Conservation (phyloP, 2,888 invertebrate species). For the Xiphydria camelus region DNA sequence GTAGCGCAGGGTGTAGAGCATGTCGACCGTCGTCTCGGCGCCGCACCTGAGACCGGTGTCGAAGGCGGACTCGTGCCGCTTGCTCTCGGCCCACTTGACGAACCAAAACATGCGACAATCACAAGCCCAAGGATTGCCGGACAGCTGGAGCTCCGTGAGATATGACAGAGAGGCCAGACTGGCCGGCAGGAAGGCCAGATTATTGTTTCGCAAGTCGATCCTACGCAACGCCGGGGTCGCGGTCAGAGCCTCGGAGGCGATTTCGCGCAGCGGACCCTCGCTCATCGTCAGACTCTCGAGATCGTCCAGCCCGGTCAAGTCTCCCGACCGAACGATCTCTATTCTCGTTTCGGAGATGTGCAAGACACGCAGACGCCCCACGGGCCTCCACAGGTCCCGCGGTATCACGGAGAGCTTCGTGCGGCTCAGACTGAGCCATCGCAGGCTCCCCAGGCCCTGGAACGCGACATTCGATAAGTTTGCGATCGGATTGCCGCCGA, state of each 20-base stretch:
- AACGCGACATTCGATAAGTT: constrained; percentile 67
- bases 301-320: constrained; percentile 67
- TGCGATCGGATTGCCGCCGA: constrained; percentile 65
- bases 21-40: constrained; percentile 62
- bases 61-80: constrained; percentile 56
- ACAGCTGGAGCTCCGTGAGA: constrained; percentile 68
- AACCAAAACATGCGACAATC: constrained; percentile 87
- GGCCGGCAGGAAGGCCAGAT: constrained; percentile 71
- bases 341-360: constrained; percentile 68
- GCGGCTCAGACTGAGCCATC: constrained; percentile 65
- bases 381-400: constrained; percentile 58
- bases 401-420: constrained; percentile 61
- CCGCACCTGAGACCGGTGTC: constrained; percentile 69
- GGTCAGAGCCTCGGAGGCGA: constrained; percentile 38
- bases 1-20: constrained; percentile 70
- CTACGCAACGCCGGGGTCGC: constrained; percentile 48
- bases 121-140: constrained; percentile 81
- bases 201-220: constrained; percentile 64
- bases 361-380: constrained; percentile 61
- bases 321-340: constrained; percentile 67
- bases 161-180: constrained; percentile 68
- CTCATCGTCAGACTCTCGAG: constrained; percentile 71
- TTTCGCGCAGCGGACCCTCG: constrained; percentile 44
- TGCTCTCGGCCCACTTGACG: constrained; percentile 64
- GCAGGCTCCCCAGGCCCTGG: constrained; percentile 63